These are phyloP conservation scores for Siniperca undulata DNA, from an alignment of 2,797 vertebrate genomes.

Conservation along the genomic window DNA sequence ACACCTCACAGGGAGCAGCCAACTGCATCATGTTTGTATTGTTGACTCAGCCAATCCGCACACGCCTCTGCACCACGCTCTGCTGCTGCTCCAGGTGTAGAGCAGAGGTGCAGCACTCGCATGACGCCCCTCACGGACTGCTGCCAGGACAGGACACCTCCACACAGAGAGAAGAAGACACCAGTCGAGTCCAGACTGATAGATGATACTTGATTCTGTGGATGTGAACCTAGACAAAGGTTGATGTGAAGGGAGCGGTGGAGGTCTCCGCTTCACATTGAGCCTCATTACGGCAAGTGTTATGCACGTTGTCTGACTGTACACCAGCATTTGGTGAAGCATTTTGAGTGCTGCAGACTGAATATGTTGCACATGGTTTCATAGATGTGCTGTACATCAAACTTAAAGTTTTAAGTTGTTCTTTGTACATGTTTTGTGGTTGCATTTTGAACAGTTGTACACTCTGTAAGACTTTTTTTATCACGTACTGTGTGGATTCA, in stretches of 20 bases:
- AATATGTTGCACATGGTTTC: slow-evolving; percentile 19
- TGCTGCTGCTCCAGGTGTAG: slow-evolving; percentile 78
- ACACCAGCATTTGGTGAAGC: not conserved
- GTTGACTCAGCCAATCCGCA: slow-evolving; percentile 87
- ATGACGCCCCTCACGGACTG: slow-evolving; percentile 12
- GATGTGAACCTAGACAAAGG: slow-evolving; percentile 21
- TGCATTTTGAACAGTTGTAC: slow-evolving; percentile 4
- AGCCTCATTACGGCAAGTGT: slow-evolving; percentile 49
- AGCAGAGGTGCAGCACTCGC: not conserved
- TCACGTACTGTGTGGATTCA: slow-evolving; percentile 30
- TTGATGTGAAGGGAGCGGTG: not conserved
- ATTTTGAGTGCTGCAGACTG: slow-evolving; percentile 2
- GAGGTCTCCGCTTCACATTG: slow-evolving; percentile 8
- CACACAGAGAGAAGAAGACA: slow-evolving; percentile 51
- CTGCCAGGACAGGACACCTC: slow-evolving; percentile 35
- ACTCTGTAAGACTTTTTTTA: slow-evolving; percentile 28
- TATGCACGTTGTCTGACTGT: slow-evolving; percentile 50
- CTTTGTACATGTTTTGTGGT: slow-evolving; percentile 10
- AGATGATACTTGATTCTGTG: slow-evolving; percentile 50
- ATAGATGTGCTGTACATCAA: not conserved
- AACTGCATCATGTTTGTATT: slow-evolving; percentile 97
- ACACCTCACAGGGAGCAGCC: slow-evolving; percentile 96
- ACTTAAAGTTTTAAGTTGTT: slow-evolving; percentile 10
- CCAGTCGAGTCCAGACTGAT: slow-evolving; percentile 18
- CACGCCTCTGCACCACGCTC: slow-evolving; percentile 82